Evolutionary conservation across 2,888 invertebrate genomes (phyloP).

Genomic region (Callosobruchus maculatus): DNA sequence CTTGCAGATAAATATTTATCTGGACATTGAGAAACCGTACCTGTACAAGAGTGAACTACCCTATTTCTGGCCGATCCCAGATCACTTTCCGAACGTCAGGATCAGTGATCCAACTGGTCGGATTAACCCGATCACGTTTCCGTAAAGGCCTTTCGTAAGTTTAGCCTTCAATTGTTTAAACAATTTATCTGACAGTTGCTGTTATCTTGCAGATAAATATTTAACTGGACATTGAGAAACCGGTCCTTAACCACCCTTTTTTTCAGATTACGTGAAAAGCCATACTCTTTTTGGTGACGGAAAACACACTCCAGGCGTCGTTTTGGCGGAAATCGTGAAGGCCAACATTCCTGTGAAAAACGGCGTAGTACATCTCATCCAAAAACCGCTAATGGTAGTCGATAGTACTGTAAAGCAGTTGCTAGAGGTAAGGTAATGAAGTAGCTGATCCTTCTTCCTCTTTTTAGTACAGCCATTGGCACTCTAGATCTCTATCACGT

Average conservation of each 20-base stretch:
- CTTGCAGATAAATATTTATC: too few species aligned
- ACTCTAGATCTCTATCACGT: neutral
- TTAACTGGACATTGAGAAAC: too few species aligned
- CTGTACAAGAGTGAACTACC: too few species aligned
- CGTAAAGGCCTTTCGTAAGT: too few species aligned
- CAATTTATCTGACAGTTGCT: too few species aligned
- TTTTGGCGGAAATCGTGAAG: constrained; percentile 81
- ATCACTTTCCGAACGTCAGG: too few species aligned
- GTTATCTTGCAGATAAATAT: too few species aligned
- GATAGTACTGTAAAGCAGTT: constrained; percentile 85
- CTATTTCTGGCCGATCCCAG: too few species aligned
- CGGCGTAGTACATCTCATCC: constrained; percentile 90
- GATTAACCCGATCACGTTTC: too few species aligned
- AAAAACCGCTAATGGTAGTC: constrained; percentile 86
- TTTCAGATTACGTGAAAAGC: constrained; percentile 78
- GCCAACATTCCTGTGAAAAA: constrained; percentile 90
- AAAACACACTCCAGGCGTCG: constrained; percentile 77
- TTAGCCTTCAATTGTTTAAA: too few species aligned
- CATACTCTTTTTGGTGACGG: constrained; percentile 76
- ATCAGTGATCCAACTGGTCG: too few species aligned
- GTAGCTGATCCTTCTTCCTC: neutral
- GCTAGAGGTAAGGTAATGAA: constrained; percentile 64
- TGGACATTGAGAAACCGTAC: too few species aligned
- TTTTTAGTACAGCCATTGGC: neutral
- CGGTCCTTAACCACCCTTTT: neutral